These are phyloP conservation scores for Drosophila navojoa DNA, from an alignment of 1,140 invertebrate genomes.

Conservation along the genomic window DNA sequence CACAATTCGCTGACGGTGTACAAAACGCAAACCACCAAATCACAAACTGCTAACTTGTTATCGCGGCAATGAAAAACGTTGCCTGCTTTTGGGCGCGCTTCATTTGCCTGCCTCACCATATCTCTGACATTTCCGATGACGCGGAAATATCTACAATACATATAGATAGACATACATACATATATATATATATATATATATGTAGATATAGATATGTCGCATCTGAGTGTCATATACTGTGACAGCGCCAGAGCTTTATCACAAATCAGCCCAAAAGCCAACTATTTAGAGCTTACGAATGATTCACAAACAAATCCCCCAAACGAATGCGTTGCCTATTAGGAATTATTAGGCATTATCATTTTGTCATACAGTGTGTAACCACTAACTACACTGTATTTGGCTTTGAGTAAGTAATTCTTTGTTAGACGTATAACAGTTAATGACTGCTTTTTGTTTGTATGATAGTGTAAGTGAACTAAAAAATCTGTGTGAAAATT, in stretches of 20 bases:
- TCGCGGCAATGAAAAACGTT: constrained; percentile 38
- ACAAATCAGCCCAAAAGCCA: constrained; percentile 10
- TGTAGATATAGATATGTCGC: not conserved
- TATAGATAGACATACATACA: not conserved
- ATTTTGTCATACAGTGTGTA: not conserved
- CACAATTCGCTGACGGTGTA: not conserved
- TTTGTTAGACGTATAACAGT: no score
- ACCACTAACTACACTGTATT: no score
- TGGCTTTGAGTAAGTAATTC: no score
- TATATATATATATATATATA: constrained; percentile 2
- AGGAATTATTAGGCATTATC: not conserved
- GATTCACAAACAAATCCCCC: constrained; percentile 36
- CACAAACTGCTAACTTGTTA: constrained; percentile 38
- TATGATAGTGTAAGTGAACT: no score
- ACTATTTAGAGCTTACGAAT: constrained; percentile 15
- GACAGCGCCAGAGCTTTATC: constrained; percentile 25
- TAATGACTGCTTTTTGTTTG: no score
- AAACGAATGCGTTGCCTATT: constrained; percentile 27
- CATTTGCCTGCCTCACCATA: constrained; percentile 31
- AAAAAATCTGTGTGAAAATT: no score
- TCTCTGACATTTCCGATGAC: constrained; percentile 17
- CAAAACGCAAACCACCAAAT: not conserved
- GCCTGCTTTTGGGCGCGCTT: constrained; percentile 39
- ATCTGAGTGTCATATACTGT: constrained; percentile 16
- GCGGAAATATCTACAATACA: constrained; percentile 3